phyloP scores from a whole-genome alignment of 1,140 invertebrate species.

The Tetramorium parvispinum region DNA sequence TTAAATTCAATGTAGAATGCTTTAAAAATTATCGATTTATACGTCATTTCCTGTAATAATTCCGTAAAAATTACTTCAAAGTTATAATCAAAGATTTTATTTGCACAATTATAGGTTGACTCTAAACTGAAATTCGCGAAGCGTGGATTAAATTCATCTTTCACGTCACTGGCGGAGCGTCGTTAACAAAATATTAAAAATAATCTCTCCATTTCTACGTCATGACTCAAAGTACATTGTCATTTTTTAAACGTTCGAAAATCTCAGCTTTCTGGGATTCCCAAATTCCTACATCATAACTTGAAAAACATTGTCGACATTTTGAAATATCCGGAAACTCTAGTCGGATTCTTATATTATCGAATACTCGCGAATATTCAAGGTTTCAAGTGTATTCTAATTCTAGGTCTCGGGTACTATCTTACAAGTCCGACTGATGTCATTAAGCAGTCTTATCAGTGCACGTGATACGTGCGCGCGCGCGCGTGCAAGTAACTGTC shows the following conservation, averaged over 20 bases:
- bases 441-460: slow-evolving; percentile 36
- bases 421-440: neutral
- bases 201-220: neutral
- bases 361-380: neutral
- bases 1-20: neutral
- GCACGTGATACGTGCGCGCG: slow-evolving; percentile 1
- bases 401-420: slow-evolving; percentile 11
- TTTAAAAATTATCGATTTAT: neutral
- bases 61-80: neutral
- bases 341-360: neutral
- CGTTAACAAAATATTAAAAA: neutral
- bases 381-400: neutral
- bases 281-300: neutral
- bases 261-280: neutral
- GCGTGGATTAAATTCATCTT: neutral
- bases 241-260: neutral
- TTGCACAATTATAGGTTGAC: neutral
- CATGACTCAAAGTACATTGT: neutral
- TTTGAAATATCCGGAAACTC: neutral
- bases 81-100: neutral
- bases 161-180: neutral
- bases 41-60: neutral
- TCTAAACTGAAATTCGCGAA: neutral
- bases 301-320: neutral
- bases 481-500: slow-evolving; percentile 9